Evolutionary conservation across 2,888 invertebrate species (phyloP), one percentile per base, ranked within the genome.

Genomic region (Drosophila tripunctata): DNA sequence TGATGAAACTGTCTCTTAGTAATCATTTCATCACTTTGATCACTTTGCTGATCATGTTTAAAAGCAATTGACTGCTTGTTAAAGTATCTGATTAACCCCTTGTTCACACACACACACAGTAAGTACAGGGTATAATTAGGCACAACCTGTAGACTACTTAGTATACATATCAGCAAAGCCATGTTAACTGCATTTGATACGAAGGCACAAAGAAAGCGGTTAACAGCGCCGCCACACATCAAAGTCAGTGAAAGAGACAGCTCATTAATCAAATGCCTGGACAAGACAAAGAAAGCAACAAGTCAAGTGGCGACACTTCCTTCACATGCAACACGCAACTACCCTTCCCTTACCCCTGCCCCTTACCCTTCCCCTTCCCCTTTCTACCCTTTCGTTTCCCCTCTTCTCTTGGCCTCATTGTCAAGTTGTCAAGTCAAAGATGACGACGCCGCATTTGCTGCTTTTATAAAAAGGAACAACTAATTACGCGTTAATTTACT

Each of bases 401-500:
- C 6, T 4, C 15, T 30, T 0, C 14, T 1, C 14, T 2, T 14
- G 2, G 1, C 31, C 8, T 5, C 43, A 27, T 3, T 30, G 22
- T 8, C 24, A 8, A 19, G 10, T 35, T 15, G 54, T 12, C 45
- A 8, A 14, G 45, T 22, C 21, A 38, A 22, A 38, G 79, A 73
- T 86, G 83, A 80, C 65, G 74, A 66, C 66, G 82, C 78, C 73
- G 51, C 67, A 63, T 61, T 78, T 75, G n/a, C n/a, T n/a, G n/a
- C n/a, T n/a, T n/a, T n/a, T n/a, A n/a, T 40, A 17, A 79, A 61
- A 62, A 52, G 81, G 77, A 81, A 87, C 85, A 81, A 72, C 88
- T 87, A 87, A 87, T 87, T 87, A 82, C 82, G 85, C 82, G 70
- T 85, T 87, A 85, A 85, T 87, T 87, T 81, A 67, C 77, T 67